Base-by-base conservation (phyloP, 1,140 invertebrate genomes). In the Drosophila obscura region DNA sequence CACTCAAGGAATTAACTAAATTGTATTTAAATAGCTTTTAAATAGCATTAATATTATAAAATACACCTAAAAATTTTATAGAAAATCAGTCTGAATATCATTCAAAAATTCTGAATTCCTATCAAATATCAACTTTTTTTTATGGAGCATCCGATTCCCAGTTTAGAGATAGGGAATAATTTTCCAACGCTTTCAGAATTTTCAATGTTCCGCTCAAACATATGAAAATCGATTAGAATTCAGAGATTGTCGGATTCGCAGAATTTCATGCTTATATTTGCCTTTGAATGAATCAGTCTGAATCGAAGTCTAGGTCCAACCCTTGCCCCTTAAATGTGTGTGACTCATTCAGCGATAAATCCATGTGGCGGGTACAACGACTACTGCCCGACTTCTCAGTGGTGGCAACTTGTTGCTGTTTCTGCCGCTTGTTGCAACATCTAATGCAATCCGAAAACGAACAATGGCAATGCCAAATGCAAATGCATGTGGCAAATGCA, bases 401-500 rank as follows among this genome's bases (percentile, higher is more conserved):
- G 73, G 81, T 57, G 51, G 74, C 79, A 78, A 87, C 80, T 84
- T 83, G 80, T 83, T 84, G 80, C 77, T 56, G 51, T 56, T 52
- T 13, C 48, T 35, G 41, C 4, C 9, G 7, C 35, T 41, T 55
- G 66, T 48, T 68, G 66, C 66, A 69, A 69, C 64, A 69, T 74
- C 72, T 74, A 74, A 74, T 74, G 71, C 71, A 74, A 74, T 52
- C 53, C 48, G 55, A 69, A 39, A 64, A 71, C 65, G 35, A 83
- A 75, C 74, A 66, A 74, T 77, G 49, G 9, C 31, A 67, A 48
- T 53, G 61, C 63, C 58, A 75, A 66, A 73, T 68, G 73, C 74
- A 65, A 62, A 60, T 60, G 71, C 65, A 80, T 72, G 53, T 66
- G 57, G 19, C 81, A 66, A 56, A 46, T 52, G 60, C 62, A 74